These are phyloP conservation scores for Machimus atricapillus DNA, from an alignment of 2,888 invertebrate genomes.

Conservation along the genomic window DNA sequence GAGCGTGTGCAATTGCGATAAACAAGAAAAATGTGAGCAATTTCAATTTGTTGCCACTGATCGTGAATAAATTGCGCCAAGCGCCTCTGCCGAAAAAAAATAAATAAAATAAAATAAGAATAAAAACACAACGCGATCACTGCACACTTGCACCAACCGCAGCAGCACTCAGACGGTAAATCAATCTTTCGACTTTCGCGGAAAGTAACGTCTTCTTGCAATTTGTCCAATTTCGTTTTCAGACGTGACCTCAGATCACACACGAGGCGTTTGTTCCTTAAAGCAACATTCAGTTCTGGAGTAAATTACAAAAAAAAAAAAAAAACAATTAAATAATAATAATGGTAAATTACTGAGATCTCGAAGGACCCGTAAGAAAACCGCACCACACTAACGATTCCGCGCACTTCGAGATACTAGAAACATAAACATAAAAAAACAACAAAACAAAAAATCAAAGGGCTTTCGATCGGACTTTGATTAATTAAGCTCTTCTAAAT, in stretches of 20 bases:
- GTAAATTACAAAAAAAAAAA: neutral
- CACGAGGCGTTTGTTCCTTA: neutral
- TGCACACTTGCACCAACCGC: neutral
- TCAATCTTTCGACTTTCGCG: neutral
- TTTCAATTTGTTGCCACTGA: neutral
- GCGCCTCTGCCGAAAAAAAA: neutral
- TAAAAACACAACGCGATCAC: neutral
- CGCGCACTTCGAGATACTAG: neutral
- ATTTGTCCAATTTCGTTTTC: neutral
- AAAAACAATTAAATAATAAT: neutral
- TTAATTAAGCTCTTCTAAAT: neutral
- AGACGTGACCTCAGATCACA: neutral
- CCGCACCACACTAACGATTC: neutral
- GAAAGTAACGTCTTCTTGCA: neutral
- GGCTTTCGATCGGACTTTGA: neutral
- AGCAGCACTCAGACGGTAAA: neutral
- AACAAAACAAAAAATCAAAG: neutral
- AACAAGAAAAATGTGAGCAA: neutral
- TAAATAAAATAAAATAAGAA: too few species aligned
- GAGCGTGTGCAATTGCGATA: neutral
- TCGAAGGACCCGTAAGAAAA: neutral
- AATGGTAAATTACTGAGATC: neutral
- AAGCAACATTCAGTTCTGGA: neutral
- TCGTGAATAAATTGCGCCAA: neutral
- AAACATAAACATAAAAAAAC: too few species aligned